phyloP scores from a whole-genome alignment of 2,888 invertebrate genomes.

The Acronicta psi region DNA sequence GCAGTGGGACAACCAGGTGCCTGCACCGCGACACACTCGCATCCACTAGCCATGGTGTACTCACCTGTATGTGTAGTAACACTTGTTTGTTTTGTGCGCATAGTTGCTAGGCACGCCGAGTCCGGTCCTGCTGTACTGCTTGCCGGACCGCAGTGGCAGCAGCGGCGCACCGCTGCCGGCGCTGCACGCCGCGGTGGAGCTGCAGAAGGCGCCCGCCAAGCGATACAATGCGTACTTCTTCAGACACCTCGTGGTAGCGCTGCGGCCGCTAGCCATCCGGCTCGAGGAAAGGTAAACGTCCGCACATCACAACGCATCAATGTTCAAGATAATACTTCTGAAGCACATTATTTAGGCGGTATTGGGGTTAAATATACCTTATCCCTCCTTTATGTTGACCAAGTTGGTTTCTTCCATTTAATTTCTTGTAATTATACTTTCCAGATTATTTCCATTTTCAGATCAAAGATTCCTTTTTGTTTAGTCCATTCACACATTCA shows the following conservation, averaged over 20 bases:
- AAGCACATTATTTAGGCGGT: too few relatives aligned
- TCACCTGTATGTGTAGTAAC: too few relatives aligned
- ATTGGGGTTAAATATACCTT: too few relatives aligned
- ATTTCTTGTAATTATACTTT: too few relatives aligned
- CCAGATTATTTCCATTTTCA: too few relatives aligned
- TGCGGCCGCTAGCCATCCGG: conserved; percentile 95
- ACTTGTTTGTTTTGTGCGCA: conserved; percentile 29
- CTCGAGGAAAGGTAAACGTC: conserved; percentile 94
- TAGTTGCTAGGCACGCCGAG: conserved; percentile 95
- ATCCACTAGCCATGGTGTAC: too few relatives aligned
- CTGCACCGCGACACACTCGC: not conserved
- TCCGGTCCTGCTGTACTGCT: conserved; percentile 95
- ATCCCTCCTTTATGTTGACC: too few relatives aligned
- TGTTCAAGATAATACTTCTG: too few relatives aligned
- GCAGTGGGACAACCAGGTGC: conserved; percentile 95
- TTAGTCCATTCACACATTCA: too few relatives aligned
- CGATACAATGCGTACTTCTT: conserved; percentile 96
- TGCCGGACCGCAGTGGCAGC: conserved; percentile 79
- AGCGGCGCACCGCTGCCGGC: conserved; percentile 89
- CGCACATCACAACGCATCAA: too few relatives aligned
- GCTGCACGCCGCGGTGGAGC: conserved; percentile 93
- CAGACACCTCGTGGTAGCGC: conserved; percentile 94
- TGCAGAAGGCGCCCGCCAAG: conserved; percentile 90
- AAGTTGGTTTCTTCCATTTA: too few relatives aligned
- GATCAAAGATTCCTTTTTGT: too few relatives aligned